Conservation (phyloP, 1,140 invertebrate genomes). For the Drosophila repletoides region DNA sequence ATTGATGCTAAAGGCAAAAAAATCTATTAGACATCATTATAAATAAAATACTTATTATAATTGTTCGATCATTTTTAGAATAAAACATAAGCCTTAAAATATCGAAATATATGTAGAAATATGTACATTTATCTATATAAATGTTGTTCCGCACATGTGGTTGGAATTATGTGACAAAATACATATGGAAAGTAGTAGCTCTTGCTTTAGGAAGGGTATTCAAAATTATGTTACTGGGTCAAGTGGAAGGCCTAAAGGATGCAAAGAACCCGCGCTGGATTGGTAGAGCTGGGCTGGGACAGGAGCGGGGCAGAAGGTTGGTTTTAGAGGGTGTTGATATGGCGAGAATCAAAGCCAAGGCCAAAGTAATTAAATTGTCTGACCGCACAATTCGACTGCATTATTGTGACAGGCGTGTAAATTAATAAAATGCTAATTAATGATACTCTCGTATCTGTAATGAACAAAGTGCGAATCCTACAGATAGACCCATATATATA, state of each 20-base stretch:
- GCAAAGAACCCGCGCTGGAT: background rate
- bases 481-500: background rate
- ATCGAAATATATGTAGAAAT: no score
- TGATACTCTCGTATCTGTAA: constrained; percentile 39
- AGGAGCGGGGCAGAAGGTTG: no score
- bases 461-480: constrained; percentile 24
- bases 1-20: no score
- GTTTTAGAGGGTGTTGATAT: background rate
- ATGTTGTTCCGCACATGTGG: no score
- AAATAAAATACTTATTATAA: no score
- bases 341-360: constrained; percentile 27
- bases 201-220: background rate
- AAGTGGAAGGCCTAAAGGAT: constrained; percentile 1
- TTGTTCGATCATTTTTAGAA: no score
- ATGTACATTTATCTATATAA: no score
- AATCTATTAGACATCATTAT: no score
- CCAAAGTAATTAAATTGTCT: constrained; percentile 26
- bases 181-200: no score
- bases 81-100: no score
- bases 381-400: constrained; percentile 35
- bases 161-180: no score
- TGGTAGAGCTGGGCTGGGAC: background rate
- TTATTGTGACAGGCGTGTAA: constrained; percentile 30
- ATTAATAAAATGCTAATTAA: constrained; percentile 43
- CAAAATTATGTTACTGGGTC: constrained; percentile 18